These are phyloP conservation scores for Thymelicus acteon DNA, from an alignment of 2,888 invertebrate genomes.

Conservation along the genomic window DNA sequence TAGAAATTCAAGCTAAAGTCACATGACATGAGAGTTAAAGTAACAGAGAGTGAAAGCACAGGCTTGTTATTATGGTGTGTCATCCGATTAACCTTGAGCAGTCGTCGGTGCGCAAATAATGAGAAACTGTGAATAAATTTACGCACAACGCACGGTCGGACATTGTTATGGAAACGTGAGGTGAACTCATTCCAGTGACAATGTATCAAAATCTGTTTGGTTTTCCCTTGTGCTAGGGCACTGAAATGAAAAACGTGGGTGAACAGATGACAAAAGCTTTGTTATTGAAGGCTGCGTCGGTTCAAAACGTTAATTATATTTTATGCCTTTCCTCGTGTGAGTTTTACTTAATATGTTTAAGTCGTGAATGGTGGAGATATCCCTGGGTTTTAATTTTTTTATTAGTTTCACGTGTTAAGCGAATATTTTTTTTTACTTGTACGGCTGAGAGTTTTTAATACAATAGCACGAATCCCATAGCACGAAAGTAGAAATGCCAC, in stretches of 20 bases:
- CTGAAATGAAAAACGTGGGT: conserved; percentile 46
- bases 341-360: no score
- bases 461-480: no score
- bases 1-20: no score
- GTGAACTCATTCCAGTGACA: conserved; percentile 47
- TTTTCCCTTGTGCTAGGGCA: conserved; percentile 49
- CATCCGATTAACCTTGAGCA: conserved; percentile 46
- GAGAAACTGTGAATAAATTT: conserved; percentile 58
- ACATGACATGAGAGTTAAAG: no score
- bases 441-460: no score
- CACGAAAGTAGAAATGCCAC: no score
- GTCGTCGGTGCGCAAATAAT: conserved; percentile 49
- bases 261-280: conserved; percentile 22
- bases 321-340: no score
- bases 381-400: no score
- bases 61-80: conserved; percentile 39
- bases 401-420: no score
- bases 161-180: conserved; percentile 54
- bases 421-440: no score
- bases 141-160: conserved; percentile 51
- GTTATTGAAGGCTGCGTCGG: not conserved
- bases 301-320: not conserved
- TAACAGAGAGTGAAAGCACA: no score
- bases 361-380: no score
- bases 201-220: conserved; percentile 51